Conservation (phyloP, 1,140 invertebrate species). For the Lepidostoma basale region DNA sequence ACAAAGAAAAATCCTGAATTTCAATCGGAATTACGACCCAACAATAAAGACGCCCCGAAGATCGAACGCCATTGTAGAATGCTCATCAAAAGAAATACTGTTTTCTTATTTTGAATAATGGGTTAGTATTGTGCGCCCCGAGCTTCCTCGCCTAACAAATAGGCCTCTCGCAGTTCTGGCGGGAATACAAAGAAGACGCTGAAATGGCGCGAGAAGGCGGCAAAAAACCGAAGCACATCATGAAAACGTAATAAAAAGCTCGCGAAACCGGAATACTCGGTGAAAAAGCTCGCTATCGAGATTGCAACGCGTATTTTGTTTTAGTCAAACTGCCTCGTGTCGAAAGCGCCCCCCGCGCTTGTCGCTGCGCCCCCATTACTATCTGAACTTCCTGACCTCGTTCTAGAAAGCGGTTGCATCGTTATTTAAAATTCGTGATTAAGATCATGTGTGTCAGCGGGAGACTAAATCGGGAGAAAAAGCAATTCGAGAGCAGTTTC, state of each 20-base stretch:
- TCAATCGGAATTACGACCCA: slow-evolving; percentile 14
- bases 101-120: slow-evolving; percentile 26
- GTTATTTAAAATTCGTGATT: too few relatives aligned
- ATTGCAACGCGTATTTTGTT: not conserved
- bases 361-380: too few relatives aligned
- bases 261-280: slow-evolving; percentile 21
- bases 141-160: not conserved
- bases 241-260: slow-evolving; percentile 35
- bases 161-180: not conserved
- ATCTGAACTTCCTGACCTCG: too few relatives aligned
- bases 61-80: slow-evolving; percentile 14
- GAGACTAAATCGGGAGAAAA: too few relatives aligned
- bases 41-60: slow-evolving; percentile 13
- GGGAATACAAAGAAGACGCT: not conserved
- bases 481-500: too few relatives aligned
- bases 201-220: slow-evolving; percentile 12
- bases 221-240: slow-evolving; percentile 27
- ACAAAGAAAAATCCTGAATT: slow-evolving; percentile 20
- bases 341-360: too few relatives aligned
- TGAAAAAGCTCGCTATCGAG: slow-evolving; percentile 17
- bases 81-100: slow-evolving; percentile 11
- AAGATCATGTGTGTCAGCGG: too few relatives aligned
- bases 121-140: not conserved
- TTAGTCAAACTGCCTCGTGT: not conserved
- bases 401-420: too few relatives aligned